These are phyloP conservation scores for Metopolophium dirhodum DNA, from an alignment of 1,140 invertebrate genomes.

Conservation along the genomic window DNA sequence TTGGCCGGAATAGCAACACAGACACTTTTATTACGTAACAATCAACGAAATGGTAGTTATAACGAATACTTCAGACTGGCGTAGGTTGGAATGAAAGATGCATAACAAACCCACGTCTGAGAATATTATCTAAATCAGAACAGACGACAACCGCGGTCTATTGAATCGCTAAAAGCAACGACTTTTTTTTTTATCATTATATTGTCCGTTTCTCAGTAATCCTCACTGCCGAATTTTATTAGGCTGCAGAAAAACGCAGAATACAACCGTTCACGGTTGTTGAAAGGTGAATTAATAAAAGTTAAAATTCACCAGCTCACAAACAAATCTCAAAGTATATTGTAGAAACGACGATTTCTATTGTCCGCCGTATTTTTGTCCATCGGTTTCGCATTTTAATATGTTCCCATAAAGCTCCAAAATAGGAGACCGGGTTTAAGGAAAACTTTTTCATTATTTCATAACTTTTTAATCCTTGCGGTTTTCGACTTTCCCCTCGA, in stretches of 20 bases:
- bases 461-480: neutral
- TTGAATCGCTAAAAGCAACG: neutral
- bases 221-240: neutral
- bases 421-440: neutral
- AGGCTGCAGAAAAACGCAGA: neutral
- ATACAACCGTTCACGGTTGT: neutral
- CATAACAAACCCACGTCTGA: neutral
- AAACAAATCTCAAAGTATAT: neutral
- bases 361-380: neutral
- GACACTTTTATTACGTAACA: neutral
- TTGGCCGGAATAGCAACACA: neutral
- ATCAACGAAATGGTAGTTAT: neutral
- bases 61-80: neutral
- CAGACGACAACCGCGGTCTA: neutral
- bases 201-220: neutral
- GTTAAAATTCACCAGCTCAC: neutral
- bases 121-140: neutral
- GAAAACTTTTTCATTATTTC: constrained; percentile 17
- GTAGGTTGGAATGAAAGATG: neutral
- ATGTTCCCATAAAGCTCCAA: neutral
- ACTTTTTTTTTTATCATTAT: neutral
- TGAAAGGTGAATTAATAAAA: neutral
- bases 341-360: neutral
- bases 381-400: neutral
- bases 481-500: neutral